These are phyloP conservation scores for Numida meleagris DNA, from an alignment of 2,113 vertebrate species.

Conservation along the genomic window DNA sequence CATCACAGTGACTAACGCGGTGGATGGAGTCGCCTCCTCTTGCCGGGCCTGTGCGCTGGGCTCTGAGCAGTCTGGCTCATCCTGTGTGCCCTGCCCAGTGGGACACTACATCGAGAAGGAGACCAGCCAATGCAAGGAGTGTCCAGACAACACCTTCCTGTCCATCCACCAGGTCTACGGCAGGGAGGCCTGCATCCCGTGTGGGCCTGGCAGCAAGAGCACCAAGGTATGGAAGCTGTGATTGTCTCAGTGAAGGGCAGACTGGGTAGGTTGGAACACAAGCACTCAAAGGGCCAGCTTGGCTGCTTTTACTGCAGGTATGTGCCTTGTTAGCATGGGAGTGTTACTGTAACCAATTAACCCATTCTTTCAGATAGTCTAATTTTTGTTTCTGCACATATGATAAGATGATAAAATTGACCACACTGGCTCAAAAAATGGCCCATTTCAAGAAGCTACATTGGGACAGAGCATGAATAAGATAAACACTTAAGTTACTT, in stretches of 20 bases:
- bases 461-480: background rate
- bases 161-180: conserved; percentile 86
- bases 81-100: conserved; percentile 91
- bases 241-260: rapidly evolving
- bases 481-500: rapidly evolving
- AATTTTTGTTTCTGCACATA: background rate
- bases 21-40: conserved; percentile 87
- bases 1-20: conserved; percentile 87
- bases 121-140: conserved; percentile 90
- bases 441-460: background rate
- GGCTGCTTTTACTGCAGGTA: background rate
- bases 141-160: conserved; percentile 87
- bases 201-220: conserved; percentile 90
- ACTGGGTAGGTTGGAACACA: background rate
- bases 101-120: conserved; percentile 91
- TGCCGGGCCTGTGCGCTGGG: conserved; percentile 91
- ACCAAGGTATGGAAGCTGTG: conserved; percentile 76
- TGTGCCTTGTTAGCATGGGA: background rate
- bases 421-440: background rate
- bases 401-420: background rate
- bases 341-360: background rate
- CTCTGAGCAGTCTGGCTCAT: conserved; percentile 81
- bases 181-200: conserved; percentile 85
- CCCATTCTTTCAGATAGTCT: background rate
- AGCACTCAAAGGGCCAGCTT: background rate